Percentiles rank a stretch among this genome's conserved stretches.
phyloP scores from a whole-genome alignment of 1,140 invertebrate species.

The Batillaria attramentaria region DNA sequence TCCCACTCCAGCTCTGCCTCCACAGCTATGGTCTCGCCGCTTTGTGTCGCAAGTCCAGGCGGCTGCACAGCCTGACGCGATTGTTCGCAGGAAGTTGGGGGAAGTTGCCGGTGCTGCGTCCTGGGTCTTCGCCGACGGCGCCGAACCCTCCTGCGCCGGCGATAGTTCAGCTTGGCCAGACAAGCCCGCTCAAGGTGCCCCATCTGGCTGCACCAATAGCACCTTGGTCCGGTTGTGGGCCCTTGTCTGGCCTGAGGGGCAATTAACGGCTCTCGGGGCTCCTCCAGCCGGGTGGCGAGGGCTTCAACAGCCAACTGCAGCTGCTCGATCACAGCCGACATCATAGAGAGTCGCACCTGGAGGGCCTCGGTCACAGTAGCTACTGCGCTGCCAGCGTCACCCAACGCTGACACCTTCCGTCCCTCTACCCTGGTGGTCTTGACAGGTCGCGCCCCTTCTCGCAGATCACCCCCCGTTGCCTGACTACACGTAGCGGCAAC shows the following conservation, averaged over 20 bases:
- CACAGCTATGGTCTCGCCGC: no score
- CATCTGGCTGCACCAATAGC: slow-evolving; percentile 27
- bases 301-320: background rate
- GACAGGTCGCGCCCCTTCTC: background rate
- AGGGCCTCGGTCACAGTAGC: background rate
- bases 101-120: no score
- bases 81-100: no score
- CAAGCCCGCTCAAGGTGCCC: slow-evolving; percentile 29
- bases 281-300: background rate
- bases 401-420: background rate
- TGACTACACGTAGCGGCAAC: background rate
- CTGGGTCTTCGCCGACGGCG: background rate
- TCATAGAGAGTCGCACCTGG: no score
- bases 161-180: slow-evolving; percentile 34
- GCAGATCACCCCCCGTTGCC: background rate
- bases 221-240: slow-evolving; percentile 32
- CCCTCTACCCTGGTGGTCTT: background rate
- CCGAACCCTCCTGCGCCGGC: slow-evolving; percentile 19
- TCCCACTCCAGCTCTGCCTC: no score
- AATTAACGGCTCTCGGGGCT: background rate
- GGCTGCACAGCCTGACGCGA: no score
- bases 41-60: no score
- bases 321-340: background rate
- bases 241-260: slow-evolving; percentile 4
- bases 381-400: slow-evolving; percentile 10